Evolutionary conservation across 2,797 vertebrate species (phyloP).

Genomic region (Rhinatrema bivittatum): DNA sequence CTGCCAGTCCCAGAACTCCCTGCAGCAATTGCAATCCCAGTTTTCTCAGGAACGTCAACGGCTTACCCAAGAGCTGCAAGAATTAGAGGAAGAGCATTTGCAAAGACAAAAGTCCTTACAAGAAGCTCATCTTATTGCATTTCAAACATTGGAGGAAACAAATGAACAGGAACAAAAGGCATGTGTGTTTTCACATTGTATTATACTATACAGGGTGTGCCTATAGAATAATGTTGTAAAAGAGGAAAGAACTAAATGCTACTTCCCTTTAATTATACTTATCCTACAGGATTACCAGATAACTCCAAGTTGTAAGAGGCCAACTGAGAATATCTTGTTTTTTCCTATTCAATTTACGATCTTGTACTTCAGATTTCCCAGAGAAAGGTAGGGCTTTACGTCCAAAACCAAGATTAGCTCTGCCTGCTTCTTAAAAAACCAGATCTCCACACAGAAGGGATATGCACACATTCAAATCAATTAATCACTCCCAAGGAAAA

Average conservation of each 20-base stretch:
- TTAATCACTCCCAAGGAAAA: too few relatives aligned
- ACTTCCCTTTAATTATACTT: slow-evolving; percentile 1
- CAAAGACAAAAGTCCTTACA: slow-evolving; percentile 83
- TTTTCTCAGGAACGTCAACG: slow-evolving; percentile 91
- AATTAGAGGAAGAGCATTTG: slow-evolving; percentile 86
- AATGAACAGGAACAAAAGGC: slow-evolving; percentile 85
- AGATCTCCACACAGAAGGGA: too few relatives aligned
- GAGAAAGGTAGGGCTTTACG: too few relatives aligned
- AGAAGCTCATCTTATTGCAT: slow-evolving; percentile 80
- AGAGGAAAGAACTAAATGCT: neutral
- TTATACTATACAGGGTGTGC: neutral
- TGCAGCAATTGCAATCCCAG: slow-evolving; percentile 92
- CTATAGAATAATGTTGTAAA: neutral
- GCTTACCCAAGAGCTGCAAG: slow-evolving; percentile 86
- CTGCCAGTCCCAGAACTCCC: slow-evolving; percentile 89
- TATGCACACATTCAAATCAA: too few relatives aligned
- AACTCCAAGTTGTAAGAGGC: too few relatives aligned
- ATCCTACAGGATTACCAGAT: too few relatives aligned
- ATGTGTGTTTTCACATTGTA: slow-evolving; percentile 15
- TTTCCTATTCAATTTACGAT: too few relatives aligned
- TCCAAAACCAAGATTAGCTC: too few relatives aligned
- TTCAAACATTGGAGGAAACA: slow-evolving; percentile 85
- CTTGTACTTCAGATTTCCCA: too few relatives aligned
- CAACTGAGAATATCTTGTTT: too few relatives aligned
- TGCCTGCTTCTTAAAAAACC: too few relatives aligned